These are phyloP conservation scores for Pangasius krempfi DNA, from an alignment of 2,797 vertebrate species.

Conservation along the genomic window DNA sequence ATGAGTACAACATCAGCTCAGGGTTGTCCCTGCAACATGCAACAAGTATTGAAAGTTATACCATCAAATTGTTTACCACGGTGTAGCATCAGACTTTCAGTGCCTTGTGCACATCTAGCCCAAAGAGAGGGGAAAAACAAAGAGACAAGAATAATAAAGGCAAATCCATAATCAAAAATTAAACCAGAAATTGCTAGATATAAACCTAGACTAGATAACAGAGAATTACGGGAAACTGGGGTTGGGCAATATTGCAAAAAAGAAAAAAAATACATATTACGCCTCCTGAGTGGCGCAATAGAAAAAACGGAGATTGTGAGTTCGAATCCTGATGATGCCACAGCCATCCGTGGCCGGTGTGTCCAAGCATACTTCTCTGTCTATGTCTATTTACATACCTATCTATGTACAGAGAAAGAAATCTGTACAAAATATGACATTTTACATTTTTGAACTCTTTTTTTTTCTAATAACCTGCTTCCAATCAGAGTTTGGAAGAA, in stretches of 20 bases:
- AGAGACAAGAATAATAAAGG: background rate
- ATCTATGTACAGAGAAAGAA: too few relatives aligned
- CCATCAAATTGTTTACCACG: background rate
- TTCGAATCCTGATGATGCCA: background rate
- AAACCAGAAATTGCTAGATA: background rate
- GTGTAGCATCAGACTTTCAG: background rate
- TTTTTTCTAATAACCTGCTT: background rate
- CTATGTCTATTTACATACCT: too few relatives aligned
- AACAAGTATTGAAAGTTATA: background rate
- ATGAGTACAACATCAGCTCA: background rate
- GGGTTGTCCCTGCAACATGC: background rate
- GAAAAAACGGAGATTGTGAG: background rate
- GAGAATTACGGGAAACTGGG: background rate
- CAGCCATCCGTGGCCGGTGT: background rate
- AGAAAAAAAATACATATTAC: background rate
- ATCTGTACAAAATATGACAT: too few relatives aligned
- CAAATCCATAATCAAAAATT: background rate
- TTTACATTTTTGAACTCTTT: too few relatives aligned
- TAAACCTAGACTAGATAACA: background rate
- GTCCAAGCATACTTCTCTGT: too few relatives aligned
- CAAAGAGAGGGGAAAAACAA: background rate
- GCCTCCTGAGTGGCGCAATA: background rate
- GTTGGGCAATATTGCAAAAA: background rate
- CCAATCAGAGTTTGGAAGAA: background rate
- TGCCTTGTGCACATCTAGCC: background rate